Percentiles rank a stretch among this genome's conserved stretches.
phyloP scores from a whole-genome alignment of 2,113 vertebrate species.

The Mionectes macconnelli region DNA sequence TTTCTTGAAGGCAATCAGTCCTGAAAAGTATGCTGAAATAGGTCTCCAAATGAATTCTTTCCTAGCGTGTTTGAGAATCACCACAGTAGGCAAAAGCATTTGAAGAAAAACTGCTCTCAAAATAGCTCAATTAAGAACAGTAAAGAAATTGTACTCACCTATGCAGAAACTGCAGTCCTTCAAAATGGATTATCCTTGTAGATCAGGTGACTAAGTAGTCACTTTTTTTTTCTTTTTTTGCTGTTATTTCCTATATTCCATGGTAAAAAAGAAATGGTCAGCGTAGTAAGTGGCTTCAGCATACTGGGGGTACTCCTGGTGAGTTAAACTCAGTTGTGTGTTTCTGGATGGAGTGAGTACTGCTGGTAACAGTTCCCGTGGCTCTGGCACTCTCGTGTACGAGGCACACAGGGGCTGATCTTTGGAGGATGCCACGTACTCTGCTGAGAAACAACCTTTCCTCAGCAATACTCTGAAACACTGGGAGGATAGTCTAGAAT shows the following conservation, averaged over 20 bases:
- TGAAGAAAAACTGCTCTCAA: conserved; percentile 8
- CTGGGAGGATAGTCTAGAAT: not conserved
- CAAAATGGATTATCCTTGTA: not conserved
- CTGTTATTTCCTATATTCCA: not conserved
- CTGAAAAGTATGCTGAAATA: not conserved
- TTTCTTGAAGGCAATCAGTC: conserved; percentile 7
- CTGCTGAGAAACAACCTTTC: not conserved
- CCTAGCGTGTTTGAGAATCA: not conserved
- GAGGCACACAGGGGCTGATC: not conserved
- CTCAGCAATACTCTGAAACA: not conserved
- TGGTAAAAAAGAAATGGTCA: not conserved
- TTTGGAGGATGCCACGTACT: not conserved
- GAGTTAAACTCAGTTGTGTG: not conserved
- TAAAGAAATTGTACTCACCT: not conserved
- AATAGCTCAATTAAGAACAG: conserved; percentile 22
- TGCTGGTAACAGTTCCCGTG: not conserved
- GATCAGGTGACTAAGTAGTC: not conserved
- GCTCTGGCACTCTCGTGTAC: not conserved
- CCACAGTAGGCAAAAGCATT: not conserved
- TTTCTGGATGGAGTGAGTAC: not conserved
- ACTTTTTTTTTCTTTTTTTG: not conserved
- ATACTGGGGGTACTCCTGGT: not conserved
- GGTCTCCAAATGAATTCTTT: conserved; percentile 4
- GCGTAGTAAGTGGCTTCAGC: not conserved
- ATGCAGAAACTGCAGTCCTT: not conserved